phyloP scores from a whole-genome alignment of 2,888 invertebrate genomes.

The Koerneria pararmatus region DNA sequence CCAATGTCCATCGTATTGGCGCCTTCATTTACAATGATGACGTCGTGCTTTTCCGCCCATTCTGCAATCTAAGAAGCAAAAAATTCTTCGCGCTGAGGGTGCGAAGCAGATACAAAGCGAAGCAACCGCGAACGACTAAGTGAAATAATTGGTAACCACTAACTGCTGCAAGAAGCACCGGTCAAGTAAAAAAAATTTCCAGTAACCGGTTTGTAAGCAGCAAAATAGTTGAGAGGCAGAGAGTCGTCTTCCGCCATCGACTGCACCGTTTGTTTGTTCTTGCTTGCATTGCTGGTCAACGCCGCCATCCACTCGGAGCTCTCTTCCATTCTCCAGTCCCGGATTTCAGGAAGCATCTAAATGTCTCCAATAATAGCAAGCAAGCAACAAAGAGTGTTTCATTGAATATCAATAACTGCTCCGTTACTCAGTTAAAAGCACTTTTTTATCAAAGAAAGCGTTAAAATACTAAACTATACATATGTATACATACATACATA shows the following conservation, averaged over 20 bases:
- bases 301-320: constrained; percentile 39
- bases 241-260: constrained; percentile 71
- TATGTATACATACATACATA: too few relatives aligned
- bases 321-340: constrained; percentile 40
- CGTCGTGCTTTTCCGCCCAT: constrained; percentile 63
- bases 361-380: background rate
- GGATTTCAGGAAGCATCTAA: constrained; percentile 11
- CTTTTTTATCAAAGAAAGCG: too few relatives aligned
- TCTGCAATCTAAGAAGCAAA: constrained; percentile 40
- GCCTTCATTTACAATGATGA: constrained; percentile 89
- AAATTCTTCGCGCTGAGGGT: background rate
- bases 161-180: too few relatives aligned
- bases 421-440: too few relatives aligned
- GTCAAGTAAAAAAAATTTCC: background rate
- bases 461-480: too few relatives aligned
- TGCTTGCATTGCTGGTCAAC: constrained; percentile 38
- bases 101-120: background rate
- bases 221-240: constrained; percentile 85
- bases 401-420: background rate
- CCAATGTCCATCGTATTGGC: constrained; percentile 99
- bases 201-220: constrained; percentile 77
- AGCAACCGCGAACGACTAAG: background rate
- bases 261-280: constrained; percentile 61
- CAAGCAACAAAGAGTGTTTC: background rate
- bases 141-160: background rate